Evolutionary conservation across 2,113 vertebrate species (phyloP), one percentile per base, ranked within the genome.

Genomic region (Leptobrachium leishanense): DNA sequence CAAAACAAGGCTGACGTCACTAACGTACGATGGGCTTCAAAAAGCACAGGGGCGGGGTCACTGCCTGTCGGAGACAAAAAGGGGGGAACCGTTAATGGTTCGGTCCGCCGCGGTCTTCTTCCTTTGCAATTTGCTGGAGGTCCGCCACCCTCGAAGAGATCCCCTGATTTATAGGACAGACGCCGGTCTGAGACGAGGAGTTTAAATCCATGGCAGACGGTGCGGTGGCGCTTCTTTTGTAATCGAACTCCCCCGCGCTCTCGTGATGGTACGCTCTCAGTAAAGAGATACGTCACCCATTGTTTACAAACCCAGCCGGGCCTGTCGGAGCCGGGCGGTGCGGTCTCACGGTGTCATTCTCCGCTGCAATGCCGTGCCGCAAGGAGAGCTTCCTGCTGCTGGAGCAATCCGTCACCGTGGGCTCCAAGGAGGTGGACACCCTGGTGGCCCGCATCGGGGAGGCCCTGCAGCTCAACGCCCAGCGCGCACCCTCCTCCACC

Each of bases 361-460:
- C 71, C 68, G 84, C 68, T 39, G 87, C 70, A 2, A 96, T 96
- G 95, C 95, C 94, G 65, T 93, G 93, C 84, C 91, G 92, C 75
- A 92, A 94, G 82, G 90, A 94, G 85, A 92, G 95, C 80, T 95
- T 93, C 86, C 88, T 96, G 15, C 85, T 95, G 11, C 83, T 96
- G 86, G 93, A 95, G 86, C 94, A 93, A 88, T 91, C 94, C 41
- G 95, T 95, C 6, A 91, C 91, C 43, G 94, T 93, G 42, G 92
- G 87, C 82, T 90, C 94, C 2, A 89, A 91, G 75, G 95, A 96
- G 55, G 94, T 95, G 85, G 95, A 96, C 91, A 92, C 95, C 69
- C 85, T 96, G 81, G 94, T 96, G 43, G 91, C 93, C 31, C 91
- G 89, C 13, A 93, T 96, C 85, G 95, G 94, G 64, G 95, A 95